A percentile compares a stretch with the other conserved stretches of the same genome.
Conservation (phyloP, 2,888 invertebrate species). For the Lumbricus terrestris region DNA sequence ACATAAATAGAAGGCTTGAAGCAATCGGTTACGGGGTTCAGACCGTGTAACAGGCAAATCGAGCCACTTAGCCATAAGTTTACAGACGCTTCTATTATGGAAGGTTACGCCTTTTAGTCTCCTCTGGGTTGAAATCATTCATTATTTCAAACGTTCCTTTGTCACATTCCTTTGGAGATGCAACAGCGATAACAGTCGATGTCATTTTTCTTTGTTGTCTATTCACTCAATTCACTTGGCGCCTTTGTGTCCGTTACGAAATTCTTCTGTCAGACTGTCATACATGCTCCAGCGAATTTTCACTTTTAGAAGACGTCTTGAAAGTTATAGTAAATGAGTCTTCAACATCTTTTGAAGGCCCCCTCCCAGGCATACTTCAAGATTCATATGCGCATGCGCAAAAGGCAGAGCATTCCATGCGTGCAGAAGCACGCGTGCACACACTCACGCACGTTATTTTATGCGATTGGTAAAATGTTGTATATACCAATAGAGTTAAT, state of each 20-base stretch:
- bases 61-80: not conserved
- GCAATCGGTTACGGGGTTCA: too few relatives aligned
- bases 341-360: too few relatives aligned
- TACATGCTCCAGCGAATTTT: not conserved
- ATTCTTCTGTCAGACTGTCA: not conserved
- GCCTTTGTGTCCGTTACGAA: not conserved
- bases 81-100: not conserved
- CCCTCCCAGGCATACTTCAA: too few relatives aligned
- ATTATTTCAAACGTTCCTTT: not conserved
- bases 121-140: not conserved
- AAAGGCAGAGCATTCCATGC: too few relatives aligned
- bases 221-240: not conserved
- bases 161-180: not conserved
- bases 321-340: too few relatives aligned
- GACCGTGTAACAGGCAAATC: not conserved
- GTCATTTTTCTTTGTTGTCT: not conserved
- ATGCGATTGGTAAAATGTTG: too few relatives aligned
- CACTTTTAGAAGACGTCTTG: not conserved
- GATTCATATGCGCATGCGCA: too few relatives aligned
- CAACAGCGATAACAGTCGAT: not conserved
- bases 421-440: too few relatives aligned
- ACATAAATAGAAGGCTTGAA: too few relatives aligned
- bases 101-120: not conserved
- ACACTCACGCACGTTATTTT: too few relatives aligned
- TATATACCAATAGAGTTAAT: too few relatives aligned